Evolutionary conservation across 2,113 vertebrate species (phyloP).

Genomic region (Oreamnos americanus): DNA sequence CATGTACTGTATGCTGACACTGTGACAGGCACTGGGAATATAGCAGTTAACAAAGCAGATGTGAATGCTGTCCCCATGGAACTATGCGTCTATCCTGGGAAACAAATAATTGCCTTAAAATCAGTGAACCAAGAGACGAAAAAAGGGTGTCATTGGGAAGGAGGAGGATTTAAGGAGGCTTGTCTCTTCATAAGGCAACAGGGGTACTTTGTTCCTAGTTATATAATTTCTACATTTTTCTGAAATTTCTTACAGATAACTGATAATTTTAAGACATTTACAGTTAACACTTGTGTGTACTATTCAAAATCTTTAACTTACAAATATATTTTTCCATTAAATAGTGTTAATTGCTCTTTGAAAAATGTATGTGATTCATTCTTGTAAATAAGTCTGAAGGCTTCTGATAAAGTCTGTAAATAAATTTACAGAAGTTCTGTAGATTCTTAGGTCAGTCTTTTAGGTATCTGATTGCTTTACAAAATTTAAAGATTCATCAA

Average conservation of each 20-base stretch:
- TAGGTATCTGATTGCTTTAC: background rate
- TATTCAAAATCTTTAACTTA: background rate
- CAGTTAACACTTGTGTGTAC: slow-evolving; percentile 4
- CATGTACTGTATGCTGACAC: background rate
- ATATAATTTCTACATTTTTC: background rate
- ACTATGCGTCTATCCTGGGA: background rate
- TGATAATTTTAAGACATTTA: slow-evolving; percentile 8
- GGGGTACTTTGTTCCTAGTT: background rate
- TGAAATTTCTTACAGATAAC: slow-evolving; percentile 16
- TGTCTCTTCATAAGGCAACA: background rate
- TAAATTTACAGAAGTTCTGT: slow-evolving; percentile 14
- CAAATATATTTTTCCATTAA: slow-evolving; percentile 30
- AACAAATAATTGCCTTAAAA: background rate
- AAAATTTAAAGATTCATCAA: background rate
- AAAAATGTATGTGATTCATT: slow-evolving; percentile 12
- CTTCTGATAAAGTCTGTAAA: background rate
- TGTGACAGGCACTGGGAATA: background rate
- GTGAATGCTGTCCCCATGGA: background rate
- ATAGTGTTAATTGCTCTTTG: background rate
- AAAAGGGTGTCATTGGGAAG: background rate
- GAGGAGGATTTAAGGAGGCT: background rate
- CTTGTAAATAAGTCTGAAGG: background rate
- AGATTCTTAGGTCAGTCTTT: background rate
- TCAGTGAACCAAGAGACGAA: background rate
- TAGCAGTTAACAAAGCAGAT: background rate